phyloP scores from a whole-genome alignment of 1,140 invertebrate species.

The Drosophila kurseongensis region DNA sequence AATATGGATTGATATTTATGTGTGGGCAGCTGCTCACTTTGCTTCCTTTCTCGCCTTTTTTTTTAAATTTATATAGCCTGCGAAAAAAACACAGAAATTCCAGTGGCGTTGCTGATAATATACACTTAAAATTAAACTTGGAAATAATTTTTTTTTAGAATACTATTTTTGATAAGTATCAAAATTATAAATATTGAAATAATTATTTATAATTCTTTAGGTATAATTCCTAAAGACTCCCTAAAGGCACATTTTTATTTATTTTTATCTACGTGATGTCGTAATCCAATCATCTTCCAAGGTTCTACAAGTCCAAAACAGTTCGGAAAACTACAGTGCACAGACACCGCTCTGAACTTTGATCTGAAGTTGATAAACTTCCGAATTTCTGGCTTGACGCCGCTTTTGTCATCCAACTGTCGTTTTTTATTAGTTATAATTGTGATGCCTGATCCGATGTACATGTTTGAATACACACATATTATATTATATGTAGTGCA shows the following conservation, averaged over 20 bases:
- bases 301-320: neutral
- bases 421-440: neutral
- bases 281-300: constrained; percentile 12
- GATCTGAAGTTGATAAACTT: constrained; percentile 14
- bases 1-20: constrained; percentile 1
- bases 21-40: neutral
- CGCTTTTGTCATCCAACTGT: constrained; percentile 1
- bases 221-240: too few species aligned
- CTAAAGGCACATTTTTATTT: too few species aligned
- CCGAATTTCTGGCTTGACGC: constrained; percentile 9
- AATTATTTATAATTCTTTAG: too few species aligned
- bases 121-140: too few species aligned
- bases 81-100: too few species aligned
- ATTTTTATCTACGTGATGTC: too few species aligned
- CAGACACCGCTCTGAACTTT: constrained; percentile 19
- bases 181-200: too few species aligned
- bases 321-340: too few species aligned
- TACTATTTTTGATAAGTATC: too few species aligned
- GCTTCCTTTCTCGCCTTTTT: constrained; percentile 9
- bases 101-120: too few species aligned
- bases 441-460: neutral
- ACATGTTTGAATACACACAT: neutral
- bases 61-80: constrained; percentile 1
- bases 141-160: too few species aligned
- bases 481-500: constrained; percentile 6